These are phyloP conservation scores for Okapia johnstoni DNA, from an alignment of 2,113 vertebrate species.

Conservation along the genomic window DNA sequence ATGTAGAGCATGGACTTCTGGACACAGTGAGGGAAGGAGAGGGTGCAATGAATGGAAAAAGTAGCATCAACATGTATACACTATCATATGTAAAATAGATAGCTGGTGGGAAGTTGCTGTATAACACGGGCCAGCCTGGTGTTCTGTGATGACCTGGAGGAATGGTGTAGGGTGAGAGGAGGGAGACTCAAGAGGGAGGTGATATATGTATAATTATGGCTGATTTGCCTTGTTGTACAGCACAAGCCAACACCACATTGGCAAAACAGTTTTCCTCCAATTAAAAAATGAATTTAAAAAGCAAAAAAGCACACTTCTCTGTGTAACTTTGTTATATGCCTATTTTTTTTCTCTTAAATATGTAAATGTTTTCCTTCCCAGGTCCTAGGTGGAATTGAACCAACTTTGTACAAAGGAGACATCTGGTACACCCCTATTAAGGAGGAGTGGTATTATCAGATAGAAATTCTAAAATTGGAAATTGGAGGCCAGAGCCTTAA, in stretches of 20 bases:
- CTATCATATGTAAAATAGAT: neutral
- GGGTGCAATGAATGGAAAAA: neutral
- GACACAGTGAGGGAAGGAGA: neutral
- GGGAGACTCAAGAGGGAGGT: neutral
- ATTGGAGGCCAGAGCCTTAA: slow-evolving; percentile 91
- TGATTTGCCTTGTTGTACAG: neutral
- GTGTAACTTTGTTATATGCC: fast-evolving
- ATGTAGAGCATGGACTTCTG: neutral
- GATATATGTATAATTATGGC: neutral
- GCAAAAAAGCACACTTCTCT: neutral
- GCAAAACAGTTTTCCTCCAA: neutral
- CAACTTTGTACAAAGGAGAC: slow-evolving; percentile 87
- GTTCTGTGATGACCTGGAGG: neutral
- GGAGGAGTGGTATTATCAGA: slow-evolving; percentile 98
- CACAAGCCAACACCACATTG: neutral
- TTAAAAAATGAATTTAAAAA: neutral
- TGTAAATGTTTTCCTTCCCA: slow-evolving; percentile 60
- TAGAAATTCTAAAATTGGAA: slow-evolving; percentile 95
- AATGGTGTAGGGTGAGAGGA: neutral
- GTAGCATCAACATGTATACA: neutral
- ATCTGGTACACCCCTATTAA: slow-evolving; percentile 96
- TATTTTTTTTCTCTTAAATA: neutral
- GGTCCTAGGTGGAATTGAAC: slow-evolving; percentile 94
- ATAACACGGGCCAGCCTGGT: neutral
- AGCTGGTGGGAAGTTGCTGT: neutral